Base-by-base conservation (phyloP, 2,888 invertebrate genomes). In the Agrochola lychnidis region DNA sequence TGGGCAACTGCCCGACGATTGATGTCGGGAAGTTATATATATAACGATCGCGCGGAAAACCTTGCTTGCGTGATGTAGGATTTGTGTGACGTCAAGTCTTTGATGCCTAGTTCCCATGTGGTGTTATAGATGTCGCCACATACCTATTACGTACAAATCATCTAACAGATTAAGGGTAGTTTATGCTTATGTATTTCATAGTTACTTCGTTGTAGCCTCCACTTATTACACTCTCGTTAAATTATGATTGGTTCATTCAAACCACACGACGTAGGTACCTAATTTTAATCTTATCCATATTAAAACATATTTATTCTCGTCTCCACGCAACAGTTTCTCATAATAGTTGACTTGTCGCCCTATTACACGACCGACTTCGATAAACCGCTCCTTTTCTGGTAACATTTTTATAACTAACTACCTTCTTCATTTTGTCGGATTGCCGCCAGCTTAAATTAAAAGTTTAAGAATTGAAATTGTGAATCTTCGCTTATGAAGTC, bases 271-370 rank as follows among this genome's bases (percentile, higher is more conserved):
- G 16, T 36, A 25, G 22, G 53, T 53, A 3, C 53, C 25, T 70
- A 67, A 70, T 81, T 76, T 75, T 36, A 68, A 68, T 76, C 79
- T 70, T 70, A 72, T 85, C 82, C 80, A 83, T 64, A 51, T 61
- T 66, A 73, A 80, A 73, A 70, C 45, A 75, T 67, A 40, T 68
- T 63, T 42, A 67, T 85, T 87, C 80, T 59, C 51, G 72, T 73
- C 76, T 89, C 78, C 70, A 66, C 45, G 84, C 79, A 57, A 71
- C 83, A 82, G 89, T 90, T 90, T 87, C 90, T 90, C 91, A 90
- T 90, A 91, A 91, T 89, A 91, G 90, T 90, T 89, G 87, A 84
- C 89, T 88, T 88, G 87, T 85, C 88, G 87, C 86, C 85, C 87
- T 90, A 90, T 90, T 88, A 91, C 89, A 69, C 86, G 85, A 75